Conservation (phyloP, 2,888 invertebrate genomes). For the Oasisia sp. region DNA sequence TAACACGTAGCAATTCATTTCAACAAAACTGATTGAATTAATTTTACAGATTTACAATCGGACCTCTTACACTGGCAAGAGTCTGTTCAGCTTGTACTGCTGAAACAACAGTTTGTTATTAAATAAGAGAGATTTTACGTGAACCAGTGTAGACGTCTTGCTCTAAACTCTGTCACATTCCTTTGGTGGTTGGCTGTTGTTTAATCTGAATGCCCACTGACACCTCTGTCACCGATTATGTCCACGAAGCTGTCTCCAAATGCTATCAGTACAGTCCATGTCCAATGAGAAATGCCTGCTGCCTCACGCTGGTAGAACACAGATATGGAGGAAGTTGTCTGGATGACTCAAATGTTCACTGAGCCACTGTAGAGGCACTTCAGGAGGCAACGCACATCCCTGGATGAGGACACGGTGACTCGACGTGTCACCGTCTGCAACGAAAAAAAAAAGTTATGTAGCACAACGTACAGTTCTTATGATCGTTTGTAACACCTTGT, state of each 20-base stretch:
- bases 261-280: neutral
- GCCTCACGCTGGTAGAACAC: slow-evolving; percentile 40
- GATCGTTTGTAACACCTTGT: no score
- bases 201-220: neutral
- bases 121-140: no score
- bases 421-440: neutral
- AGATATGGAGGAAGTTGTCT: slow-evolving; percentile 95
- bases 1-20: no score
- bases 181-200: neutral
- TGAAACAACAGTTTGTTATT: no score
- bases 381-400: slow-evolving; percentile 86
- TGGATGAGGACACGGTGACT: slow-evolving; percentile 75
- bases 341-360: slow-evolving; percentile 98
- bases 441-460: no score
- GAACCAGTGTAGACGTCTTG: no score
- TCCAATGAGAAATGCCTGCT: neutral
- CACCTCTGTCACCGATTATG: neutral
- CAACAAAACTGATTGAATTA: no score
- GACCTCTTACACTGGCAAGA: no score
- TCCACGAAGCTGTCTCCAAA: neutral
- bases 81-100: no score
- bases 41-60: no score
- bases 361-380: slow-evolving; percentile 95
- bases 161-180: neutral
- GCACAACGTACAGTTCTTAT: no score